These are phyloP conservation scores for Karalla daura DNA, from an alignment of 2,797 vertebrate species.

Conservation along the genomic window DNA sequence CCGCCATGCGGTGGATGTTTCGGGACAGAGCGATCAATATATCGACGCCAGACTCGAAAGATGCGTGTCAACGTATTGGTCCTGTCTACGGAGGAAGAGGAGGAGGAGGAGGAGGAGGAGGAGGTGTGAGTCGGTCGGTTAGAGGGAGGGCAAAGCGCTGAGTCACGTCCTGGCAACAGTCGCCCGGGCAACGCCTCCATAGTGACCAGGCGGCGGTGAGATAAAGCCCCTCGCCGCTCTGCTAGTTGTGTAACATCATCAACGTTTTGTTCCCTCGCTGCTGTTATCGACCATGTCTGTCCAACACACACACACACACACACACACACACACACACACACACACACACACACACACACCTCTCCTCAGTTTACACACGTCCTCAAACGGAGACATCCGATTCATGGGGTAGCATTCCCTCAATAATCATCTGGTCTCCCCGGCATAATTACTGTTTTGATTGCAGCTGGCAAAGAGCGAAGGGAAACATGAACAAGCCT, in stretches of 20 bases:
- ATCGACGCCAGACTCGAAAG: constrained; percentile 30
- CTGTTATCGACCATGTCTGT: constrained; percentile 24
- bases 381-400: constrained; percentile 15
- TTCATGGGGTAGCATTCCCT: neutral
- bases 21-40: constrained; percentile 8
- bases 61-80: constrained; percentile 21
- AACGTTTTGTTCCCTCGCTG: constrained; percentile 15
- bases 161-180: constrained; percentile 76
- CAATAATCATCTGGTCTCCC: constrained; percentile 3
- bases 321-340: neutral
- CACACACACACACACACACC: constrained; percentile 1
- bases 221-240: constrained; percentile 35
- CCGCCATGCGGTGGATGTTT: constrained; percentile 25
- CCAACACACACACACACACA: constrained; percentile 1
- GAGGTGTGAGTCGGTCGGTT: constrained; percentile 37
- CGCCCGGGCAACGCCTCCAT: constrained; percentile 68
- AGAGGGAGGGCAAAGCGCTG: constrained; percentile 61
- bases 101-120: no score
- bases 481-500: neutral
- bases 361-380: neutral
- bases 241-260: constrained; percentile 43
- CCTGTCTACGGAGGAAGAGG: constrained; percentile 14
- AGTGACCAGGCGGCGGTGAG: constrained; percentile 55
- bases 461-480: constrained; percentile 10
- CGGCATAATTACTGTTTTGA: constrained; percentile 41